These are phyloP conservation scores for Teinopalpus imperialis DNA, from an alignment of 2,888 invertebrate genomes.

Conservation along the genomic window DNA sequence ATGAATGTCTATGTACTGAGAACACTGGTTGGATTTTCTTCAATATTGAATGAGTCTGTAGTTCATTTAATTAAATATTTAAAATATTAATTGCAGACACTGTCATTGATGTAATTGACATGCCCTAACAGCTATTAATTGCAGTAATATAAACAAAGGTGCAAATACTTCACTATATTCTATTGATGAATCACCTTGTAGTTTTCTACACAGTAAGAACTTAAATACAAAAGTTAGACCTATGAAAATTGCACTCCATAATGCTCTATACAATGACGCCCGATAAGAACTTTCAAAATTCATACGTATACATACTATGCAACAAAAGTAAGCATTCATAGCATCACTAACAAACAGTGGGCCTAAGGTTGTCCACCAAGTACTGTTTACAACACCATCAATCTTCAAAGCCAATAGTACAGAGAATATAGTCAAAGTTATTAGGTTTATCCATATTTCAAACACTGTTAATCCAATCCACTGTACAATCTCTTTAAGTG, in stretches of 20 bases:
- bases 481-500: slow-evolving; percentile 92
- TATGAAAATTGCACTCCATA: slow-evolving; percentile 92
- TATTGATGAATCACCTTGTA: slow-evolving; percentile 89
- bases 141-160: slow-evolving; percentile 93
- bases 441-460: slow-evolving; percentile 95
- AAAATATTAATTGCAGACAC: too few relatives aligned
- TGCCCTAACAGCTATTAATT: slow-evolving; percentile 94
- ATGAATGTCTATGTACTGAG: too few relatives aligned
- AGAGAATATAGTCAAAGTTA: slow-evolving; percentile 92
- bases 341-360: slow-evolving; percentile 96
- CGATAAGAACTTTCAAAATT: slow-evolving; percentile 90
- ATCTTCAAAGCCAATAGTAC: slow-evolving; percentile 91
- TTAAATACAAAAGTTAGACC: slow-evolving; percentile 94
- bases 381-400: slow-evolving; percentile 83
- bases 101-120: slow-evolving; percentile 92
- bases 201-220: slow-evolving; percentile 93
- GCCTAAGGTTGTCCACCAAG: slow-evolving; percentile 95
- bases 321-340: slow-evolving; percentile 96
- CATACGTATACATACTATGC: slow-evolving; percentile 96
- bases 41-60: too few relatives aligned
- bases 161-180: slow-evolving; percentile 97
- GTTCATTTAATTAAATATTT: too few relatives aligned
- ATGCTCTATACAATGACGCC: slow-evolving; percentile 89
- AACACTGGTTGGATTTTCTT: too few relatives aligned
- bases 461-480: slow-evolving; percentile 98